Percentiles rank a stretch among this genome's conserved stretches.
These are phyloP conservation scores for Crypturellus undulatus DNA, from an alignment of 2,113 vertebrate species.

Conservation along the genomic window DNA sequence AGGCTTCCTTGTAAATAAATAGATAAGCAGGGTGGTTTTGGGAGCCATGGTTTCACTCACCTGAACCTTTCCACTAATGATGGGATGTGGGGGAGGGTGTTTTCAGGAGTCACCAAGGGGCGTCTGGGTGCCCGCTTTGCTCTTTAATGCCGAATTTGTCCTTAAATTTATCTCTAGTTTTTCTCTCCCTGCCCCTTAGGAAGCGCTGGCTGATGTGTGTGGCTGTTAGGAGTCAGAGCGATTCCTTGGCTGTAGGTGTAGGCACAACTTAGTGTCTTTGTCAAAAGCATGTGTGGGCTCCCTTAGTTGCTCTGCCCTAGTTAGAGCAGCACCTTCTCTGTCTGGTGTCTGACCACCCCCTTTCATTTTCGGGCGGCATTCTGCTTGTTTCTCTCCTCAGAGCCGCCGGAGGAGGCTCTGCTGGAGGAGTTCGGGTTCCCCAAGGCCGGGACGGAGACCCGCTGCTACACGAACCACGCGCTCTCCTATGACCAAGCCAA, in stretches of 20 bases:
- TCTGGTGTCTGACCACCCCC: neutral
- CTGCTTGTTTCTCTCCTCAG: slow-evolving; percentile 49
- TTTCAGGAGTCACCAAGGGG: neutral
- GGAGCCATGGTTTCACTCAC: neutral
- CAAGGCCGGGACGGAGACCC: slow-evolving; percentile 77
- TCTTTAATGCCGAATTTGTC: neutral
- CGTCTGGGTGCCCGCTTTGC: neutral
- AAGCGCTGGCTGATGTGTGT: neutral
- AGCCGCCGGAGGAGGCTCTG: slow-evolving; percentile 56
- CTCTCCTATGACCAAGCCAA: slow-evolving; percentile 86
- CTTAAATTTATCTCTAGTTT: neutral
- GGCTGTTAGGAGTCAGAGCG: neutral
- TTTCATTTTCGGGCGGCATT: neutral
- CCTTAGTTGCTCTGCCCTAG: neutral
- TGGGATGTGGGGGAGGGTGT: neutral
- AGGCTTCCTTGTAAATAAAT: too few species aligned
- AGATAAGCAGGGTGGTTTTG: too few species aligned
- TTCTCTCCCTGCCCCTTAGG: neutral
- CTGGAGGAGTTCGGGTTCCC: slow-evolving; percentile 84
- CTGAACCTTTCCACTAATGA: rapidly evolving
- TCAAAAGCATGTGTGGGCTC: neutral
- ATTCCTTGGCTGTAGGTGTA: neutral
- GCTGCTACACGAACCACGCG: slow-evolving; percentile 83
- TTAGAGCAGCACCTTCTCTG: neutral
- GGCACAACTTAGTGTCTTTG: neutral